These are phyloP conservation scores for cat (Felis catus) DNA, from an alignment of 2,113 vertebrate genomes.

Conservation along the genomic window F.catus_Fca126_mat1.0 CM031416.1:62924001-62924500, in stretches of 20 bases:
- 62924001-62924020: not conserved
- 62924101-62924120: not conserved
- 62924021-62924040: rapidly evolving
- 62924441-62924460: too few relatives aligned
- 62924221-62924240: not conserved
- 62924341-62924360: not conserved
- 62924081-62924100: not conserved
- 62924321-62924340: not conserved
- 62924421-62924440: too few relatives aligned
- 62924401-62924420: too few relatives aligned
- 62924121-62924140: not conserved
- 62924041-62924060: not conserved
- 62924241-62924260: not conserved
- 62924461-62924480: too few relatives aligned
- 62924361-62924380: too few relatives aligned
- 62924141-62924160: not conserved
- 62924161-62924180: not conserved
- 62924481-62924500: too few relatives aligned
- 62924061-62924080: not conserved
- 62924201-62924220: not conserved
- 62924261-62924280: not conserved
- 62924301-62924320: not conserved
- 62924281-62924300: not conserved
- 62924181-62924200: constrained; percentile 16
- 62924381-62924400: too few relatives aligned